These are phyloP conservation scores for Dreissena rostriformis DNA, from an alignment of 1,140 invertebrate genomes.

Conservation along the genomic window DNA sequence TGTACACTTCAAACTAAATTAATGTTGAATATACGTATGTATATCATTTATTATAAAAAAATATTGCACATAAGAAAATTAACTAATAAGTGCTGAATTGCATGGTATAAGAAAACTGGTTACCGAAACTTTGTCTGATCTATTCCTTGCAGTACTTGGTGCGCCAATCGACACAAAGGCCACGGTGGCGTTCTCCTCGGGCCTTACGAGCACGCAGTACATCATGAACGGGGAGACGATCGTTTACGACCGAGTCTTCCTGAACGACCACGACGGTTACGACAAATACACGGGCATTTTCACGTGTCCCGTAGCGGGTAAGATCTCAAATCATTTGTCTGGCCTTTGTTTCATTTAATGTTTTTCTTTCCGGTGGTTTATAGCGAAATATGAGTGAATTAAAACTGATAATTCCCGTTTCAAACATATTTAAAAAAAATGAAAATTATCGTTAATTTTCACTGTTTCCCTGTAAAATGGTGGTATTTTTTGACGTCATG, in stretches of 20 bases:
- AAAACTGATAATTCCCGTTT: not conserved
- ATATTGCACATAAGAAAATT: no score
- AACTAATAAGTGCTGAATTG: no score
- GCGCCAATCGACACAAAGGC: slow-evolving; percentile 4
- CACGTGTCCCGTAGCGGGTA: slow-evolving; percentile 37
- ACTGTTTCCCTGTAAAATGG: no score
- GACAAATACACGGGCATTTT: slow-evolving; percentile 17
- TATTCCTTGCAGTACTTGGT: slow-evolving; percentile 1
- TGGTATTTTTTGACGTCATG: no score
- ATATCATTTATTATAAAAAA: no score
- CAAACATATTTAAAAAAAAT: no score
- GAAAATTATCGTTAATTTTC: no score
- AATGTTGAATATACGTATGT: no score
- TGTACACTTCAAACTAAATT: no score
- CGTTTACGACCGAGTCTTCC: slow-evolving; percentile 29
- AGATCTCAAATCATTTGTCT: no score
- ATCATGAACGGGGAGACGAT: slow-evolving; percentile 23
- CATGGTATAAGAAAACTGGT: no score
- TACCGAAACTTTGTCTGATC: not conserved
- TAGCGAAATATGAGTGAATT: no score
- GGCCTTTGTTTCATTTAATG: not conserved
- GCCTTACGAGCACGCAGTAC: slow-evolving; percentile 34
- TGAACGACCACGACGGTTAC: slow-evolving; percentile 26
- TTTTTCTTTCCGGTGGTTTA: not conserved
- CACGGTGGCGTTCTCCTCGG: slow-evolving; percentile 31